Conservation (phyloP, 1,140 invertebrate species). For the Teleopsis dalmanni region DNA sequence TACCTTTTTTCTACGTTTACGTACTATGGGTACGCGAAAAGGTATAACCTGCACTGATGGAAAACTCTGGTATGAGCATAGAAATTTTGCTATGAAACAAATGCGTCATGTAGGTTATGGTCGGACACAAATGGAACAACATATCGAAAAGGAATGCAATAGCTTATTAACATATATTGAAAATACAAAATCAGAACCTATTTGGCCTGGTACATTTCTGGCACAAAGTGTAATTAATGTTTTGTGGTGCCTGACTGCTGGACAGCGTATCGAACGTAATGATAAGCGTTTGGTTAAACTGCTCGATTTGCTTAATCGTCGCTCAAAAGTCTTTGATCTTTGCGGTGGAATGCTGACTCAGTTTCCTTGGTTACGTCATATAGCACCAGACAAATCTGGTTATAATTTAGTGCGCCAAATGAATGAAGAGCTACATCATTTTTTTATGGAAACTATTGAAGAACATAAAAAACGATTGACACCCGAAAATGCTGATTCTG, state of each 20-base stretch:
- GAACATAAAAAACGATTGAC: conserved; percentile 52
- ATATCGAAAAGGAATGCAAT: conserved; percentile 58
- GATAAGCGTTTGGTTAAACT: conserved; percentile 53
- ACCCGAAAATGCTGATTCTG: conserved; percentile 48
- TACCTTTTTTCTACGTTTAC: conserved; percentile 60
- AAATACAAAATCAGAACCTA: conserved; percentile 33
- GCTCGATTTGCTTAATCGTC: conserved; percentile 54
- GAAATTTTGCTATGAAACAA: conserved; percentile 62
- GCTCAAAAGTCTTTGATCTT: conserved; percentile 61
- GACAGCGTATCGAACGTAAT: conserved; percentile 46
- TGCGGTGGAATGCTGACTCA: conserved; percentile 59
- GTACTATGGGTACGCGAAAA: conserved; percentile 57
- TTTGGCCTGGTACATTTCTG: conserved; percentile 44
- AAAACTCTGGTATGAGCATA: conserved; percentile 63
- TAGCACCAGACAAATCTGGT: conserved; percentile 59
- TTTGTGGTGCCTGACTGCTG: conserved; percentile 64
- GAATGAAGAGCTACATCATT: conserved; percentile 52
- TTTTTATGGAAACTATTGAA: conserved; percentile 54
- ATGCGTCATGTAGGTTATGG: conserved; percentile 68
- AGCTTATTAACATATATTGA: conserved; percentile 48
- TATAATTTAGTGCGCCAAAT: conserved; percentile 58
- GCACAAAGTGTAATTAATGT: conserved; percentile 63
- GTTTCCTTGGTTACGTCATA: conserved; percentile 61
- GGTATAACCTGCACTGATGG: conserved; percentile 72
- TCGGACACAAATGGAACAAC: conserved; percentile 60